These are phyloP conservation scores for Ambastaia sidthimunki DNA, from an alignment of 2,797 vertebrate species.

Conservation along the genomic window DNA sequence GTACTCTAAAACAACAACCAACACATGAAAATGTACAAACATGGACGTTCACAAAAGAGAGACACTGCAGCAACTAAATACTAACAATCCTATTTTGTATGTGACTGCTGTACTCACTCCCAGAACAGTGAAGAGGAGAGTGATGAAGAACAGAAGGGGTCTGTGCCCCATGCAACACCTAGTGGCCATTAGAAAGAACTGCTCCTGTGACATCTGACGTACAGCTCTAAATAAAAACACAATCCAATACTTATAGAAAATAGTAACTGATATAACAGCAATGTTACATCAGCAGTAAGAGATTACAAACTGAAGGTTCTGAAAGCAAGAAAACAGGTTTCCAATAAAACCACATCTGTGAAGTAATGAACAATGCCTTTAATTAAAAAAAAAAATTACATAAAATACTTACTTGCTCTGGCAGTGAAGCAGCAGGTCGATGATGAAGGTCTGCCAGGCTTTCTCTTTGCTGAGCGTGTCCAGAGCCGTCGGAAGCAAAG, in stretches of 20 bases:
- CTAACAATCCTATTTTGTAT: background rate
- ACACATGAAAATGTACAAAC: background rate
- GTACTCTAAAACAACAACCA: constrained; percentile 81
- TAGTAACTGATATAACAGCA: no score
- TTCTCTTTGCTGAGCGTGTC: constrained; percentile 98
- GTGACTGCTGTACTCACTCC: constrained; percentile 82
- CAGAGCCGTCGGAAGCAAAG: constrained; percentile 94
- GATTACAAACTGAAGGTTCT: no score
- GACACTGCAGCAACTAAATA: background rate
- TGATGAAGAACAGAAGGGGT: constrained; percentile 98
- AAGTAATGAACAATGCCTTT: no score
- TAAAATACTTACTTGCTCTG: constrained; percentile 91
- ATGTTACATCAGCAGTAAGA: no score
- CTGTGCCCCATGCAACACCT: constrained; percentile 98
- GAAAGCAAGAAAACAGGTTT: background rate
- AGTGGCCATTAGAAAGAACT: constrained; percentile 98
- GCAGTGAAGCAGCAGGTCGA: constrained; percentile 95
- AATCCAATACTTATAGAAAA: background rate
- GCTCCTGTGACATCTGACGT: constrained; percentile 97
- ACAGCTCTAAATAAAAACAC: constrained; percentile 81
- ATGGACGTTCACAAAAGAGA: no score
- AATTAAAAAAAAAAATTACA: no score
- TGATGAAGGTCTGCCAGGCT: constrained; percentile 98
- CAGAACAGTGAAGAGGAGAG: constrained; percentile 95
- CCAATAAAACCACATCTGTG: no score